Percentiles rank a stretch among this genome's conserved stretches.
Conservation (phyloP, 2,797 vertebrate genomes). For the Geotrypetes seraphini region DNA sequence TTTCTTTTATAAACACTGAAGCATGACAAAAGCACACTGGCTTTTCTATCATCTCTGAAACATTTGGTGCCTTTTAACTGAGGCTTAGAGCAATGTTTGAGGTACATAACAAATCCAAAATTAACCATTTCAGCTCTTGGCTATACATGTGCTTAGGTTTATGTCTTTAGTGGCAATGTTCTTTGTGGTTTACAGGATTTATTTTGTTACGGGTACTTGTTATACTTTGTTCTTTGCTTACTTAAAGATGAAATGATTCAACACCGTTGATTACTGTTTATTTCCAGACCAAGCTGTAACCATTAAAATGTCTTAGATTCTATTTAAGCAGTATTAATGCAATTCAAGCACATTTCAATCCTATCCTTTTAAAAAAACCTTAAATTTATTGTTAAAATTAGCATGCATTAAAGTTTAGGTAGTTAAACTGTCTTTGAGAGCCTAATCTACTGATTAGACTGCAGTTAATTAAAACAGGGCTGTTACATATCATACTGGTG, state of each 20-base stretch:
- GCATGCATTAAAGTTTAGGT: too few species aligned
- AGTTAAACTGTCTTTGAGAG: too few species aligned
- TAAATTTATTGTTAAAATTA: not conserved
- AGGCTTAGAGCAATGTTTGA: conserved; percentile 23
- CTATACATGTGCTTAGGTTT: conserved; percentile 9
- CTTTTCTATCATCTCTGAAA: conserved; percentile 46
- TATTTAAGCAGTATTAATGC: conserved; percentile 34
- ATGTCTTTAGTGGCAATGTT: conserved; percentile 19
- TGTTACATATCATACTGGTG: too few species aligned
- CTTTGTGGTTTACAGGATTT: conserved; percentile 28
- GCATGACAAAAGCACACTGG: conserved; percentile 51
- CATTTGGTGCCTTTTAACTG: conserved; percentile 32
- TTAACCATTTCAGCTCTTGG: conserved; percentile 39
- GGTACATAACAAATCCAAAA: conserved; percentile 13
- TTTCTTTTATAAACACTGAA: conserved; percentile 56
- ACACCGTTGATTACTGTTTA: conserved; percentile 30
- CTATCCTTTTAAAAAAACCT: conserved; percentile 8
- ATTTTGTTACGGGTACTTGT: conserved; percentile 28
- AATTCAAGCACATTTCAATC: conserved; percentile 6
- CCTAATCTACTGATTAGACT: too few species aligned
- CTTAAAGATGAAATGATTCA: conserved; percentile 41
- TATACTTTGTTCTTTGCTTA: conserved; percentile 36
- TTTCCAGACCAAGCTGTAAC: conserved; percentile 37
- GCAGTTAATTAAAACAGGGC: too few species aligned
- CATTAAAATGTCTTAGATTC: conserved; percentile 31